These are phyloP conservation scores for Carollia perspicillata DNA, from an alignment of 2,113 vertebrate species.

Conservation along the genomic window DNA sequence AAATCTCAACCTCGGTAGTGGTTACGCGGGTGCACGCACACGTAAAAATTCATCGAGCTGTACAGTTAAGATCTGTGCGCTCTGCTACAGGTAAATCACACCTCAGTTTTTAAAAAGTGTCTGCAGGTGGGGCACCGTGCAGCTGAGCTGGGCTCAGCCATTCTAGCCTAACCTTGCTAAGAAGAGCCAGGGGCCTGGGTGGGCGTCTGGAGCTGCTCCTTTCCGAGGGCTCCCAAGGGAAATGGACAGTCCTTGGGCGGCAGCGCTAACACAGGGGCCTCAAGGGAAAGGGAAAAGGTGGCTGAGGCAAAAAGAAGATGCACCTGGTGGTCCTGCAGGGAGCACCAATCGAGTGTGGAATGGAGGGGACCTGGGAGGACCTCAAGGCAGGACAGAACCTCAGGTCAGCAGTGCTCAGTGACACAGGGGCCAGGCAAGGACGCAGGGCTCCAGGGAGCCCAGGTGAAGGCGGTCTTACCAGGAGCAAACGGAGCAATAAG, in stretches of 20 bases:
- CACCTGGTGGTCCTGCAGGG: not conserved
- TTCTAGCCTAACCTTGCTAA: not conserved
- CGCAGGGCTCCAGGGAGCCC: no score
- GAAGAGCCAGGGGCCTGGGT: not conserved
- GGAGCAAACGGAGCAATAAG: not conserved
- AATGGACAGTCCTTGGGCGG: not conserved
- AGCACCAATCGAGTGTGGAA: not conserved
- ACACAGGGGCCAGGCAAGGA: not conserved
- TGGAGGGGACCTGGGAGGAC: not conserved
- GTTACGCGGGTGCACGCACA: not conserved
- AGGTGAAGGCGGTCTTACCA: not conserved
- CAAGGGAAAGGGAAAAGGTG: not conserved
- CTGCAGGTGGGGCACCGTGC: not conserved
- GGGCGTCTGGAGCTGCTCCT: not conserved
- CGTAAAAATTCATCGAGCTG: not conserved
- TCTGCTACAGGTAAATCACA: not conserved
- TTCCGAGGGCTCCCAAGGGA: not conserved
- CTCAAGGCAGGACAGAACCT: not conserved
- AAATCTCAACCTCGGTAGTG: not conserved
- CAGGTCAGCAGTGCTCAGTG: not conserved
- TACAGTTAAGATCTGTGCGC: not conserved
- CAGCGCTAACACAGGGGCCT: not conserved
- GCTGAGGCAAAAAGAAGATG: not conserved
- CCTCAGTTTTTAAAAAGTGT: not conserved
- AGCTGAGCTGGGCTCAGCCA: not conserved